phyloP scores from a whole-genome alignment of 2,113 vertebrate species.

The Lepidothrix coronata region DNA sequence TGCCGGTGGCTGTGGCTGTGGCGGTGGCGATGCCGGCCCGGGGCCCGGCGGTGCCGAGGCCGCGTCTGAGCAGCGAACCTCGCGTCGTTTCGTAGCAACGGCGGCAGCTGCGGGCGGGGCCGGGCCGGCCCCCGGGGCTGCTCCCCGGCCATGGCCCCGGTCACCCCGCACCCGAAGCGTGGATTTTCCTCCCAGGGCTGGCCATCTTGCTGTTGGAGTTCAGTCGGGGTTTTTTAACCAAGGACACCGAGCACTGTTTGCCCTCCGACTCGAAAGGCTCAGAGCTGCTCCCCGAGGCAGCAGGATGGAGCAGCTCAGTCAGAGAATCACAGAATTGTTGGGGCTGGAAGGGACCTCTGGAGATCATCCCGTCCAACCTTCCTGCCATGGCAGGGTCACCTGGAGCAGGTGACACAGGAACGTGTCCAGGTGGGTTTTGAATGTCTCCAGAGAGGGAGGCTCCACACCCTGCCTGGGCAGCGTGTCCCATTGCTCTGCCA shows the following conservation, averaged over 20 bases:
- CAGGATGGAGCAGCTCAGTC: neutral
- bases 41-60: neutral
- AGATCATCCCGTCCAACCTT: neutral
- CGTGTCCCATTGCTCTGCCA: neutral
- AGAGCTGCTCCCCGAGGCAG: neutral
- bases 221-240: too few species aligned
- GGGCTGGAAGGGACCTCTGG: neutral
- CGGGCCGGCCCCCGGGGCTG: too few species aligned
- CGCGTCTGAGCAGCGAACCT: neutral
- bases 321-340: rapidly evolving
- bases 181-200: neutral
- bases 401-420: too few species aligned
- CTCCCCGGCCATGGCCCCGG: too few species aligned
- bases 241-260: rapidly evolving
- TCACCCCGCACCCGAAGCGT: too few species aligned
- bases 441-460: neutral
- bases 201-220: neutral
- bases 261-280: rapidly evolving
- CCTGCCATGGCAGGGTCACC: neutral
- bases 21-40: neutral
- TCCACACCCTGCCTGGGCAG: neutral
- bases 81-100: neutral
- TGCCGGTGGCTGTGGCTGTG: too few species aligned
- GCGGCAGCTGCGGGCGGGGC: neutral
- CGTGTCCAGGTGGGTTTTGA: neutral